Evolutionary conservation across 2,113 vertebrate species (phyloP).

Genomic region (Ictalurus furcatus): DNA sequence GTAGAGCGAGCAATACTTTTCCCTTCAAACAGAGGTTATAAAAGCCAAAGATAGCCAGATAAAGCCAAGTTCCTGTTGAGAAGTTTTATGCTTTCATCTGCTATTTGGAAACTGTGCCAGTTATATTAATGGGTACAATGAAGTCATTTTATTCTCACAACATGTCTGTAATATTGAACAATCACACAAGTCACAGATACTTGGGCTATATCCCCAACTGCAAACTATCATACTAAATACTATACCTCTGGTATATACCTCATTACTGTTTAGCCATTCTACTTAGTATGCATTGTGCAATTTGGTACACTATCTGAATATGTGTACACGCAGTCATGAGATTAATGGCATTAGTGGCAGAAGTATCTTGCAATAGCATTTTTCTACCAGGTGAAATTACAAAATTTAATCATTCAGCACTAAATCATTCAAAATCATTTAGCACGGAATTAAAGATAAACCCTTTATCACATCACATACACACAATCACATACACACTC

Average conservation of each 20-base stretch:
- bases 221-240: neutral
- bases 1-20: neutral
- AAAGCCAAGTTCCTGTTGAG: neutral
- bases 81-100: neutral
- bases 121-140: neutral
- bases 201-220: neutral
- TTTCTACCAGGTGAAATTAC: neutral
- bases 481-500: too few relatives aligned
- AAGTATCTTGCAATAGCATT: neutral
- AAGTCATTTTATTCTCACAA: neutral
- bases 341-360: neutral
- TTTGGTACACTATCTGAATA: neutral
- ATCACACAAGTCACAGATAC: neutral
- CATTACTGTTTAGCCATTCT: neutral
- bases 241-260: neutral
- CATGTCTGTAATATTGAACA: neutral
- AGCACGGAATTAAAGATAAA: neutral
- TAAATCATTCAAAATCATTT: neutral
- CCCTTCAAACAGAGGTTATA: neutral
- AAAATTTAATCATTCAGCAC: neutral
- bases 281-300: neutral
- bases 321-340: neutral
- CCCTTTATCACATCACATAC: neutral
- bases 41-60: too few relatives aligned
- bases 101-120: neutral